Evolutionary conservation across 2,113 vertebrate species (phyloP), one percentile per base, ranked within the genome.

Genomic region (Albula goreensis): DNA sequence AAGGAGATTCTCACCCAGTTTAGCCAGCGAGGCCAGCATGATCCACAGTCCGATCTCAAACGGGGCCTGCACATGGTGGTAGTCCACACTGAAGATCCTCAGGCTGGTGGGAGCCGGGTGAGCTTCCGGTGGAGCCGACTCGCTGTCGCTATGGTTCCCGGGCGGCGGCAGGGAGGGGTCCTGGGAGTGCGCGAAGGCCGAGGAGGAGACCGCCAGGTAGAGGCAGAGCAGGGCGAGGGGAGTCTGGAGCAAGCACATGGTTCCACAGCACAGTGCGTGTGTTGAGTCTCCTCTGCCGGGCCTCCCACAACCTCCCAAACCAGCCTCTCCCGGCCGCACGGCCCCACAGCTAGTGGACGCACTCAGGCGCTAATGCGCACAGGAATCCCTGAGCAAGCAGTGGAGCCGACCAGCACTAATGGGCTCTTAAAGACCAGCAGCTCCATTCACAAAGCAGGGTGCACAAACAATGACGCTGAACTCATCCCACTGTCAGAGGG

Each of bases 1-100:
- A 31, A 83, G 17, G 51, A 77, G 25, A 2, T 50, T 60, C 94
- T 93, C 85, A 97, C 96, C 95, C 90, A 97, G 96, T 87, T 97
- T 97, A 86, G 96, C 97, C 90, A 97, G 88, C 17, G 96, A 97
- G 0, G 95, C 96, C 87, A 97, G 89, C 96, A 97, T 96, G 91
- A 97, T 97, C 96, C 96, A 97, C 87, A 97, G 90, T 0, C 95
- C 96, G 19, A 97, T 97, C 89, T 96, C 96, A 78, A 97, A 97
- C 53, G 96, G 96, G 2, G 96, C 93, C 85, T 95, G 94, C 51
- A 97, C 94, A 0, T 97, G 95, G 80, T 96, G 93, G 11, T 97
- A 97, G 86, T 97, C 96, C 93, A 96, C 86, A 0, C 94, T 96
- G 92, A 97, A 97, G 80, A 97, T 92, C 85, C 90, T 89, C 84